Conservation (phyloP, 2,888 invertebrate species). For the Drosophila imparisetae region DNA sequence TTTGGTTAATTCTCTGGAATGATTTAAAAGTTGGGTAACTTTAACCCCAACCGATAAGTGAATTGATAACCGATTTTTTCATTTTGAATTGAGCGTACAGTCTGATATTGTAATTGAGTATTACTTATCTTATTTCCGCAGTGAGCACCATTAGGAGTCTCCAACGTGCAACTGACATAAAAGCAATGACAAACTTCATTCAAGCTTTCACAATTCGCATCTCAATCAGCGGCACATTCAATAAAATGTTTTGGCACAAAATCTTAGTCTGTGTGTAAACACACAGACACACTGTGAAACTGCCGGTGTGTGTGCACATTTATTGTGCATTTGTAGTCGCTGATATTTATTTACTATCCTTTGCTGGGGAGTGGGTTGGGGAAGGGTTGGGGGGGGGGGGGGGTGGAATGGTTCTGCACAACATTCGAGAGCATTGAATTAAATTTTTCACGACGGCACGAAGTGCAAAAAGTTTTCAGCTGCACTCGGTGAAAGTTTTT, state of each 20-base stretch:
- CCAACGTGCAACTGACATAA: constrained; percentile 26
- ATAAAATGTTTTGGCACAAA: constrained; percentile 59
- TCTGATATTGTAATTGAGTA: constrained; percentile 8
- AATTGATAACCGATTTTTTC: not conserved
- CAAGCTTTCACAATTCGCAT: constrained; percentile 45
- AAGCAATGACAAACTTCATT: constrained; percentile 40
- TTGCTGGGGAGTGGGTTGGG: not conserved
- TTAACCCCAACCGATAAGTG: not conserved
- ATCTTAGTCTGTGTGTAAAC: constrained; percentile 42
- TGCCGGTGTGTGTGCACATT: constrained; percentile 33
- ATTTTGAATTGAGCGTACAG: not conserved
- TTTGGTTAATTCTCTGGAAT: not conserved
- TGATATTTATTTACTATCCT: constrained; percentile 71
- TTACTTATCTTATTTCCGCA: not conserved
- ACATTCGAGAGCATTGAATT: constrained; percentile 65
- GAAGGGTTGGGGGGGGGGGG: too few relatives aligned
- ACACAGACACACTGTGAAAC: constrained; percentile 32
- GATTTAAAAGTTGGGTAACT: not conserved
- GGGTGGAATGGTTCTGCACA: constrained; percentile 5
- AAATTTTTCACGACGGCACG: constrained; percentile 69
- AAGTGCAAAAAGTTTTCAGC: constrained; percentile 60
- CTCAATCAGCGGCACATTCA: constrained; percentile 72
- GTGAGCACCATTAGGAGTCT: constrained; percentile 23
- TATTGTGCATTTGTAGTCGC: constrained; percentile 57
- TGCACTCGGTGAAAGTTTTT: constrained; percentile 60